Evolutionary conservation across 2,113 vertebrate genomes (phyloP).

Genomic region (Cacatua alba): DNA sequence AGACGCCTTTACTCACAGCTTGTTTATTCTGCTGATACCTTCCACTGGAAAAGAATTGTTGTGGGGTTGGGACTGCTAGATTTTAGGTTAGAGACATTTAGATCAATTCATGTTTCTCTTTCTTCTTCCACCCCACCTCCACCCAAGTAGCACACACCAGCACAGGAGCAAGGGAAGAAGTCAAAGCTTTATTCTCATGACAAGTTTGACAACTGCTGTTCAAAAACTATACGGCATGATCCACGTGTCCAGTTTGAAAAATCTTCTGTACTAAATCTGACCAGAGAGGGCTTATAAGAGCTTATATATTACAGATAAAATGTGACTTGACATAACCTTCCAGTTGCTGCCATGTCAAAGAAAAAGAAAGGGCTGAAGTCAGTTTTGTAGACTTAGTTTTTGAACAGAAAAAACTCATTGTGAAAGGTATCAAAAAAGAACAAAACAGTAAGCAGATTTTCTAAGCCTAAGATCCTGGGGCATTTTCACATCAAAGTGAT

Average conservation of each 20-base stretch:
- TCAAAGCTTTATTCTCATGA: background rate
- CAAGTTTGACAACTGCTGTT: background rate
- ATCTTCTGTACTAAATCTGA: background rate
- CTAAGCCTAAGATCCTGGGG: background rate
- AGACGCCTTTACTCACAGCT: accelerated
- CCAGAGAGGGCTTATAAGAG: background rate
- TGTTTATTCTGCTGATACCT: background rate
- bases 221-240: background rate
- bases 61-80: accelerated
- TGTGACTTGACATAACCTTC: background rate
- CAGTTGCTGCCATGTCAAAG: background rate
- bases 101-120: background rate
- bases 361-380: background rate
- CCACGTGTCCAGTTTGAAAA: background rate
- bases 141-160: background rate
- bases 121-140: background rate
- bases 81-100: background rate
- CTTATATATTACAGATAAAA: background rate
- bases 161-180: background rate
- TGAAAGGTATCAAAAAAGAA: background rate
- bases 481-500: background rate
- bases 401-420: background rate
- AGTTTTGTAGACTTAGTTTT: background rate
- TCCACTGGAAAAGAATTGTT: accelerated
- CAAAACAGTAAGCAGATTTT: background rate